Evolutionary conservation across 1,140 invertebrate species (phyloP), one percentile per base, ranked within the genome.

Genomic region (Asbolus verrucosus): DNA sequence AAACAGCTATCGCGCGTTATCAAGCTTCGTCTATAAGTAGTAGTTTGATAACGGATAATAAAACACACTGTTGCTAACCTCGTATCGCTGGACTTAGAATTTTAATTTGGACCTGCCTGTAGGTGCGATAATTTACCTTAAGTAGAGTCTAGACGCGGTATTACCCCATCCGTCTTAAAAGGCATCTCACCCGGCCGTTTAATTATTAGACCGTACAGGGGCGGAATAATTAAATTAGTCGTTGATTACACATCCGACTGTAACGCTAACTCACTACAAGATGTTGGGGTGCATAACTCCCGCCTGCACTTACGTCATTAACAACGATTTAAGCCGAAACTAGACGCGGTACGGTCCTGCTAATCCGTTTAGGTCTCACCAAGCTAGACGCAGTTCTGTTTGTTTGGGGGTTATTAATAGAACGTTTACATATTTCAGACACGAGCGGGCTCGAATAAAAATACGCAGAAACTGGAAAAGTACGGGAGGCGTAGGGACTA

Each of bases 221-320:
- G 31, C 16, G 61, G 33, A 14, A 13, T 63, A 63, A 63, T 63
- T 30, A 63, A 63, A 63, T 63, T 63, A 63, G 33, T 63, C 39
- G 33, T 63, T 63, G 61, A 63, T 63, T 62, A 39, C 36, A 62
- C 36, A 62, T 62, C 39, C 39, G 61, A 63, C 61, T 63, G 33
- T 41, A 41, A 63, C 33, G 61, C 24, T 38, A 39, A 63, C 39
- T 62, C 59, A 39, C 33, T 63, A 19, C 61, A 24, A 54, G 46
- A 54, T 27, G 46, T 54, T 27, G 46, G 27, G 46, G 18, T 54
- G 46, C 46, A 54, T 54, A 54, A 54, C 21, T 54, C n/a, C 21
- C 46, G 18, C 46, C 46, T 11, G 9, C 16, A 19, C 43, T 50
- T 24, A 24, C 43, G 9, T 46, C 41, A 46, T 46, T 30, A 30